These are phyloP conservation scores for Epizoanthus fatuus DNA, from an alignment of 92 coral and sea anemone species.

Conservation along the genomic window DNA sequence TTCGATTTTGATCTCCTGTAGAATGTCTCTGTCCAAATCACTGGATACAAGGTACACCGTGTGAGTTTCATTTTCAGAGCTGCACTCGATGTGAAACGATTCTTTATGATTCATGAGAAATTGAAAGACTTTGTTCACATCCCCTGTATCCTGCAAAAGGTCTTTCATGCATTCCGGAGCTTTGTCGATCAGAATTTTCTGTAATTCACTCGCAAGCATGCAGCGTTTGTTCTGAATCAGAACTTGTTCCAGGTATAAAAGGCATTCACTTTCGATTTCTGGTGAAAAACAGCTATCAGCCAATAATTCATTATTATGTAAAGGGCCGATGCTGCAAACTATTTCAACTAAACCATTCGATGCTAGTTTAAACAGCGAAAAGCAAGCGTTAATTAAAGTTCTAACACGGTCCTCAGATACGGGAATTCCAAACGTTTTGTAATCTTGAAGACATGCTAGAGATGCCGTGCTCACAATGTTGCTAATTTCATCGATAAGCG, in stretches of 20 bases:
- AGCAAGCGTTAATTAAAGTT: slow-evolving; percentile 31
- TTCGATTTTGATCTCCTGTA: not conserved
- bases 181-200: not conserved
- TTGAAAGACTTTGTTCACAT: not conserved
- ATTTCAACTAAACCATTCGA: slow-evolving; percentile 26
- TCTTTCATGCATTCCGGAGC: slow-evolving; percentile 7
- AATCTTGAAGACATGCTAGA: slow-evolving; percentile 2
- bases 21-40: slow-evolving; percentile 12
- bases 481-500: slow-evolving; percentile 14
- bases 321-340: slow-evolving; percentile 19
- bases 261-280: not conserved
- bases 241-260: slow-evolving; percentile 5
- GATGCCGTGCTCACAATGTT: not conserved
- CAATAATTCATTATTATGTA: not conserved
- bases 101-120: slow-evolving; percentile 6
- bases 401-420: not conserved
- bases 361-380: slow-evolving; percentile 27
- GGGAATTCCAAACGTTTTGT: slow-evolving; percentile 25
- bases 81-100: slow-evolving; percentile 8
- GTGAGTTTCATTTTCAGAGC: no score
- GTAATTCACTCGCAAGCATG: not conserved
- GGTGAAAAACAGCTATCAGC: not conserved
- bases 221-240: slow-evolving; percentile 28
- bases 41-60: not conserved
- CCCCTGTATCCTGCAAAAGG: not conserved